phyloP scores from a whole-genome alignment of 2,888 invertebrate genomes.

The Epinotia brunnichana region DNA sequence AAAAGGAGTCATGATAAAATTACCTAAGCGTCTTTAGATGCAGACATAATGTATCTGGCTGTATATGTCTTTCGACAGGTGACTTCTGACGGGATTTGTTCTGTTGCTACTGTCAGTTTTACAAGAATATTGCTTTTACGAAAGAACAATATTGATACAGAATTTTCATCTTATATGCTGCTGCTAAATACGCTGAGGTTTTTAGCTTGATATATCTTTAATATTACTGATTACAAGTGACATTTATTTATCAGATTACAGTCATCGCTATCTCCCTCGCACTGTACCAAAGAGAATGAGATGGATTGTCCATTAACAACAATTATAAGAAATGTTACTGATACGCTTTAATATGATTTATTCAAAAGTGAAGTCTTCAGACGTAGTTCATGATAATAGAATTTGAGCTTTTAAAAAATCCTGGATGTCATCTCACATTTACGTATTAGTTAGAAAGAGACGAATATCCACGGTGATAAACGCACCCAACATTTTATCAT shows the following conservation, averaged over 20 bases:
- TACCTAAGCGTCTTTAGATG: conserved; percentile 12
- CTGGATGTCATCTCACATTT: neutral
- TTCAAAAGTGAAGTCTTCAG: conserved; percentile 5
- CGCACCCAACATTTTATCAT: neutral
- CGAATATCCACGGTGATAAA: neutral
- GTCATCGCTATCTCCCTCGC: neutral
- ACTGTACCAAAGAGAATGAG: neutral
- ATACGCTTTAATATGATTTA: conserved; percentile 8
- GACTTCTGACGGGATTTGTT: neutral
- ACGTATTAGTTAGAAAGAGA: conserved; percentile 4
- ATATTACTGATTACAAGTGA: conserved; percentile 5
- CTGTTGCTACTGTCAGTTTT: neutral
- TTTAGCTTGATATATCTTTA: conserved; percentile 10
- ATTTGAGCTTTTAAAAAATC: neutral
- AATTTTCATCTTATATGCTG: conserved; percentile 7
- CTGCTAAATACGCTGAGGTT: conserved; percentile 36
- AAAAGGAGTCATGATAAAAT: conserved; percentile 7
- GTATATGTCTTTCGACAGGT: neutral
- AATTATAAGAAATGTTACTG: conserved; percentile 11
- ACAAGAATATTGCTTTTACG: neutral
- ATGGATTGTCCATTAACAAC: neutral
- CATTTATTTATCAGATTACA: neutral
- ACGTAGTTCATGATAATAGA: neutral
- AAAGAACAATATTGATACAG: neutral
- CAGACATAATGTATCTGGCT: neutral